Percentiles rank a stretch among this genome's conserved stretches.
phyloP scores from a whole-genome alignment of 1,140 invertebrate genomes.

The Drosophila ercepeae region DNA sequence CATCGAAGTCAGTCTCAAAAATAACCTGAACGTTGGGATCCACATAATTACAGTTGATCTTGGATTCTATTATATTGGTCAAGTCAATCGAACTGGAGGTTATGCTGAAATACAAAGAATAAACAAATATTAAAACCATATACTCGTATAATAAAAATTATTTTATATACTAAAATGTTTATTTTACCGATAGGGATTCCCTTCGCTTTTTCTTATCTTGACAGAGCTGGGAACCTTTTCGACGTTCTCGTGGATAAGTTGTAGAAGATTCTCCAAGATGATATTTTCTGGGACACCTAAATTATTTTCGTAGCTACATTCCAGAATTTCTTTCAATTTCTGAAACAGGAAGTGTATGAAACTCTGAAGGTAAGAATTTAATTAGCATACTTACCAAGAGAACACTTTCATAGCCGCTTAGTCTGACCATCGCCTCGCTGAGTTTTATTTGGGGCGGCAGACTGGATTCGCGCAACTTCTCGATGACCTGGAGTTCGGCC shows the following conservation, averaged over 20 bases:
- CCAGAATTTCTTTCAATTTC: constrained; percentile 39
- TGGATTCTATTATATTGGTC: not conserved
- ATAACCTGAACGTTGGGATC: constrained; percentile 38
- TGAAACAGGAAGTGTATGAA: constrained; percentile 5
- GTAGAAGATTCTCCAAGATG: constrained; percentile 34
- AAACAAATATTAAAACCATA: not conserved
- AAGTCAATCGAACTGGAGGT: not conserved
- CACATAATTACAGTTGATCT: constrained; percentile 22
- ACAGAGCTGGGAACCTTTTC: constrained; percentile 56
- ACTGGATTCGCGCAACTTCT: constrained; percentile 56
- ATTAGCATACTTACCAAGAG: constrained; percentile 41
- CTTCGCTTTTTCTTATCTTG: constrained; percentile 30
- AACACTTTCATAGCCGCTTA: constrained; percentile 48
- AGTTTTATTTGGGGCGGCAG: constrained; percentile 48
- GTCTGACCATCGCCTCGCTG: constrained; percentile 40
- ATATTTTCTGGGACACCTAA: constrained; percentile 27
- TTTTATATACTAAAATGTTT: no score
- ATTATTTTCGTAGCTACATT: not conserved
- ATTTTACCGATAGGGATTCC: constrained; percentile 67
- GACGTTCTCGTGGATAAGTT: constrained; percentile 23
- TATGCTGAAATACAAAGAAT: not conserved
- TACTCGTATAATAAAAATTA: no score
- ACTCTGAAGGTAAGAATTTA: not conserved
- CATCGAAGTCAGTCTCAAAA: constrained; percentile 15
- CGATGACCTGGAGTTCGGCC: constrained; percentile 56